Percentiles rank a stretch among this genome's conserved stretches.
Evolutionary conservation across 1,140 invertebrate genomes (phyloP).

Genomic region (Harlomillsia oculata): DNA sequence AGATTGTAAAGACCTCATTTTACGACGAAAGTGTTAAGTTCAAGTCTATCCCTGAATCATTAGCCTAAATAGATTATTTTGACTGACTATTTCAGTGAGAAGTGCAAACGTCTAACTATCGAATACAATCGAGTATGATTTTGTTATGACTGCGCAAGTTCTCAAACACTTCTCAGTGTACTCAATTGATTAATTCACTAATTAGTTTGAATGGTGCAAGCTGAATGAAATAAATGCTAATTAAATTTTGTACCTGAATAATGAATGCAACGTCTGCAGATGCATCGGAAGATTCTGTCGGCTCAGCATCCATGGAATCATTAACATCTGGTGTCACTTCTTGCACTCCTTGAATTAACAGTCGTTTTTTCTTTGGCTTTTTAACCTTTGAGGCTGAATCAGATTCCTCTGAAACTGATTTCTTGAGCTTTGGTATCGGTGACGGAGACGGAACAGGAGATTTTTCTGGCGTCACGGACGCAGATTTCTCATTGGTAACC

Average conservation of each 20-base stretch:
- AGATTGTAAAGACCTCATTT: too few relatives aligned
- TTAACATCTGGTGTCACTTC: conserved; percentile 26
- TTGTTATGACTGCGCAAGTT: too few relatives aligned
- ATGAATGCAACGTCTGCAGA: conserved; percentile 50
- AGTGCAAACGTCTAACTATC: too few relatives aligned
- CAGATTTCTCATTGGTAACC: background rate
- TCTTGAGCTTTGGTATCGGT: background rate
- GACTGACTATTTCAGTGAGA: too few relatives aligned
- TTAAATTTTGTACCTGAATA: conserved; percentile 44
- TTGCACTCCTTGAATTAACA: conserved; percentile 34
- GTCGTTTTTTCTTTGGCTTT: conserved; percentile 32
- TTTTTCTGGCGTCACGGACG: background rate
- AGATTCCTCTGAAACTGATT: conserved; percentile 3
- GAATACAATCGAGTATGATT: too few relatives aligned
- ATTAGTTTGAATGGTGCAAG: background rate
- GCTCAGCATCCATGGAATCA: conserved; percentile 11
- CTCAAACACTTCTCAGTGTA: too few relatives aligned
- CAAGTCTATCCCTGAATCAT: too few relatives aligned
- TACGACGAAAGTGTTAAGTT: too few relatives aligned
- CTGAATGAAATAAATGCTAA: too few relatives aligned
- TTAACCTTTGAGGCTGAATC: conserved; percentile 9
- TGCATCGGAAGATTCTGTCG: conserved; percentile 38
- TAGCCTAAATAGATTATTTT: too few relatives aligned
- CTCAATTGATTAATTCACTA: too few relatives aligned
- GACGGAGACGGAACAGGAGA: background rate